These are phyloP conservation scores for Rhaphigaster nebulosa DNA, from an alignment of 2,888 invertebrate genomes.

Conservation along the genomic window DNA sequence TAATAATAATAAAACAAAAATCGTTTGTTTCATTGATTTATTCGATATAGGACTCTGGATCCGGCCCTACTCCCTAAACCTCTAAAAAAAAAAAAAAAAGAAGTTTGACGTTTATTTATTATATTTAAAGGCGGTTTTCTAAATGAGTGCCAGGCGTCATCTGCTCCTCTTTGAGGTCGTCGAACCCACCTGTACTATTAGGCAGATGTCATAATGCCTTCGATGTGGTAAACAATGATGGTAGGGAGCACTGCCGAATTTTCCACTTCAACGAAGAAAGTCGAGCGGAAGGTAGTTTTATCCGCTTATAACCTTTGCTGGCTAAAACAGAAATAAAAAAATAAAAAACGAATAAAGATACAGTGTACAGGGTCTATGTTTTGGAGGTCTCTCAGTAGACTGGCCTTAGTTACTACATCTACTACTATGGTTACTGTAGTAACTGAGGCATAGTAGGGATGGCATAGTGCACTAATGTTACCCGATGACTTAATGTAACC, in stretches of 20 bases:
- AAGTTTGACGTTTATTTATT: not conserved
- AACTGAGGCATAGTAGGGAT: too few relatives aligned
- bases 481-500: too few relatives aligned
- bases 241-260: not conserved
- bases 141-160: not conserved
- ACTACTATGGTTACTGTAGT: not conserved
- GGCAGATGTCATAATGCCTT: conserved; percentile 13
- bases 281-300: not conserved
- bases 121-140: not conserved
- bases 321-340: not conserved
- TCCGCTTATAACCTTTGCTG: not conserved
- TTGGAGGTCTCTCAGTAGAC: not conserved
- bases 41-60: too few relatives aligned
- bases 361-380: not conserved
- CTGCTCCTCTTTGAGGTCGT: not conserved
- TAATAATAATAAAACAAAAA: too few relatives aligned
- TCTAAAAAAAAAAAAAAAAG: too few relatives aligned
- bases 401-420: not conserved
- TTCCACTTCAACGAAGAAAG: not conserved
- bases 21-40: too few relatives aligned
- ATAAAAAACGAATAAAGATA: not conserved
- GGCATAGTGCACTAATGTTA: too few relatives aligned
- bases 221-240: conserved; percentile 22
- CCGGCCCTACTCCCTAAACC: too few relatives aligned
- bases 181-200: conserved; percentile 1